A percentile compares a stretch with the other conserved stretches of the same genome.
phyloP scores from a whole-genome alignment of 35 echinoderm and acorn worm species.

The Heliocidaris tuberculata region DNA sequence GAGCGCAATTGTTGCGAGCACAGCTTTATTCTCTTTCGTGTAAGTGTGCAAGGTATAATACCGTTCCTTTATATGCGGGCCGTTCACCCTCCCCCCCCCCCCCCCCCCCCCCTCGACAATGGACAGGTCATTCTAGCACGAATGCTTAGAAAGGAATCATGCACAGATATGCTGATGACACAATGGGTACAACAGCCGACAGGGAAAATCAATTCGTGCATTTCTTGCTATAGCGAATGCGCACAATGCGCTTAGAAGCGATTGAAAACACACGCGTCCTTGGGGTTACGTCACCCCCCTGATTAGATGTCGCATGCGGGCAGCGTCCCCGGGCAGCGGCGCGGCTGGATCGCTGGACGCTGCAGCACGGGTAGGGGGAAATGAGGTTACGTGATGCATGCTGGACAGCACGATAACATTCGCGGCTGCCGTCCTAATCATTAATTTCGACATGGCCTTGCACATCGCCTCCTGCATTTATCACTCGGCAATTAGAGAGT shows the following conservation, averaged over 20 bases:
- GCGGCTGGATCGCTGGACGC: neutral
- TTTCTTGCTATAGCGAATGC: neutral
- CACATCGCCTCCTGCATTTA: slow-evolving; percentile 15
- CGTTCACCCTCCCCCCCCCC: neutral
- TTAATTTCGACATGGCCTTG: slow-evolving; percentile 34
- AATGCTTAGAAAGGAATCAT: neutral
- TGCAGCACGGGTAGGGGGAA: neutral
- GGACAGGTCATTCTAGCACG: neutral
- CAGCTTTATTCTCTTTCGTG: neutral
- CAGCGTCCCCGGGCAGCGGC: neutral
- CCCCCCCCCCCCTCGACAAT: neutral
- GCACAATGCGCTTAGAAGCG: neutral
- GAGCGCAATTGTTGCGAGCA: neutral
- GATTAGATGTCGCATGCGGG: neutral
- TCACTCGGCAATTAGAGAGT: slow-evolving; percentile 32
- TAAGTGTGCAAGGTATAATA: neutral
- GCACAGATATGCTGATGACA: neutral
- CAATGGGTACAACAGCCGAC: neutral
- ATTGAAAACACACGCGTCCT: neutral
- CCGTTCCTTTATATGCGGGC: neutral
- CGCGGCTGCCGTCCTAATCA: neutral
- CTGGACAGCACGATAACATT: neutral
- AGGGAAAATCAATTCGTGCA: neutral
- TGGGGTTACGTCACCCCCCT: neutral
- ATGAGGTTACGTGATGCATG: neutral